Evolutionary conservation across 2,797 vertebrate genomes (phyloP).

Genomic region (Periparus ater): DNA sequence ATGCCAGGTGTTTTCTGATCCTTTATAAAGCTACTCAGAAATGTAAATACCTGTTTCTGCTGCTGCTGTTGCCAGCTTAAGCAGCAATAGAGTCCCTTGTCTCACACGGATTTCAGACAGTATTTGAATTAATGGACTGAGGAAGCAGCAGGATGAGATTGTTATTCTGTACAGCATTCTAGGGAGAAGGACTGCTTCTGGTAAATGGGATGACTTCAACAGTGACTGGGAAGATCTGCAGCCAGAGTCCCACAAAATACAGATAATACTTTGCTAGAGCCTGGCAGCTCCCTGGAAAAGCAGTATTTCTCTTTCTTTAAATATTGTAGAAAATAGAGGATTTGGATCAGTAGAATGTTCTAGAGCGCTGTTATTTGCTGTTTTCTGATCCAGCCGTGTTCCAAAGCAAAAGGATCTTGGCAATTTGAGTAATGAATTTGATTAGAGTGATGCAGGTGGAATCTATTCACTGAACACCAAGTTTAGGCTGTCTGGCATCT

Average conservation of each 20-base stretch:
- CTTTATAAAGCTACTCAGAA: neutral
- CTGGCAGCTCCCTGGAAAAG: neutral
- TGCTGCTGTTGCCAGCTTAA: neutral
- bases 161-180: neutral
- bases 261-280: neutral
- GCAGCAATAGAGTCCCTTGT: neutral
- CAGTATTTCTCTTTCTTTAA: neutral
- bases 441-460: neutral
- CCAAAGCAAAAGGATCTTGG: neutral
- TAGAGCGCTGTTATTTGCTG: neutral
- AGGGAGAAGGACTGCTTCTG: neutral
- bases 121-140: neutral
- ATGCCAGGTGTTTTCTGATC: neutral
- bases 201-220: neutral
- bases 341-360: neutral
- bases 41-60: neutral
- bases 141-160: neutral
- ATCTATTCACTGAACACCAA: neutral
- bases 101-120: neutral
- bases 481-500: neutral
- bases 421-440: neutral
- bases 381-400: neutral
- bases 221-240: neutral
- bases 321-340: neutral
- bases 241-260: neutral